phyloP scores from a whole-genome alignment of 2,888 invertebrate species.

The Eupithecia insigniata region DNA sequence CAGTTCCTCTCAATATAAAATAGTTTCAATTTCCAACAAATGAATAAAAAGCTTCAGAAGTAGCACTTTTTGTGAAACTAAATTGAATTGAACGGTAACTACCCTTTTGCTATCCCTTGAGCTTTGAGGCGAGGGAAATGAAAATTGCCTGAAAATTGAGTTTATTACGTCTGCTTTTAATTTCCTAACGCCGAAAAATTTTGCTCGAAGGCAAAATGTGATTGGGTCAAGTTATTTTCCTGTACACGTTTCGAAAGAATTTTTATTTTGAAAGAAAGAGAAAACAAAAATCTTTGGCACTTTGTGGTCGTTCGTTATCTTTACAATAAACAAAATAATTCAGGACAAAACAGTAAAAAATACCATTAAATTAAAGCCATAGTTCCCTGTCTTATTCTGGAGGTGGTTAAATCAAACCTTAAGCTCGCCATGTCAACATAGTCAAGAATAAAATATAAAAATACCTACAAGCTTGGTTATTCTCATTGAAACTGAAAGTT shows the following conservation, averaged over 20 bases:
- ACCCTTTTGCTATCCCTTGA: conserved; percentile 8
- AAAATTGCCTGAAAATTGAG: conserved; percentile 15
- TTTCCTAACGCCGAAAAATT: conserved; percentile 6
- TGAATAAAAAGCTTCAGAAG: neutral
- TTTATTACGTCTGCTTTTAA: conserved; percentile 15
- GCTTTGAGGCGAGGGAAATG: conserved; percentile 13
- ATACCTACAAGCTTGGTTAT: neutral
- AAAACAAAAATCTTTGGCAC: neutral
- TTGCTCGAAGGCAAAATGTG: neutral
- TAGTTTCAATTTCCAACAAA: conserved; percentile 3
- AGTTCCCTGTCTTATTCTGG: neutral
- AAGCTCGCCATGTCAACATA: neutral
- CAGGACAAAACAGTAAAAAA: neutral
- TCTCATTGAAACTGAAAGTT: neutral
- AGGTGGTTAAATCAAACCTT: neutral
- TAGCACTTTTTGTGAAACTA: neutral
- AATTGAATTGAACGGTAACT: conserved; percentile 13
- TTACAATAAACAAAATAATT: neutral
- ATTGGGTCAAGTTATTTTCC: neutral
- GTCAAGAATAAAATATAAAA: neutral
- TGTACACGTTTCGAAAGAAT: neutral
- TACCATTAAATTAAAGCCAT: neutral
- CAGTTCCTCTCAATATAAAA: neutral
- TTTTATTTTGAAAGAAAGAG: neutral
- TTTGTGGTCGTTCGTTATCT: neutral